phyloP scores from a whole-genome alignment of 2,888 invertebrate genomes.

The Lamproptera curius region DNA sequence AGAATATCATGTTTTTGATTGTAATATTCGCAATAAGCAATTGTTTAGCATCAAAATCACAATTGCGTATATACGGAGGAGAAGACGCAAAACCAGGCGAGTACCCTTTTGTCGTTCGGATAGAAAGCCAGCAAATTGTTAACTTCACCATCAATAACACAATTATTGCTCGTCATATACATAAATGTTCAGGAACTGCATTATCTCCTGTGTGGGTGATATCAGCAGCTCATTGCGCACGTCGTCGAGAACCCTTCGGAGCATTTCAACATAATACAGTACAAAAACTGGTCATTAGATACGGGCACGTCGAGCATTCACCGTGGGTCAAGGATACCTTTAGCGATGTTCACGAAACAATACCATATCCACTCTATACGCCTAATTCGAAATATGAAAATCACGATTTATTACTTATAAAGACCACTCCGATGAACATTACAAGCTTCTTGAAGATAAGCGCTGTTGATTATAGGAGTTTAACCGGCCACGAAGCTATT shows the following conservation, averaged over 20 bases:
- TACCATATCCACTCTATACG: constrained; percentile 1
- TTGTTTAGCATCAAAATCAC: not conserved
- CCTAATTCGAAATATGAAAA: not conserved
- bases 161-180: not conserved
- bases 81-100: not conserved
- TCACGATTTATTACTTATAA: not conserved
- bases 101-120: constrained; percentile 6
- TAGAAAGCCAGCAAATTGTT: not conserved
- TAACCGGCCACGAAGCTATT: constrained; percentile 7
- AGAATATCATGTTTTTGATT: too few species aligned
- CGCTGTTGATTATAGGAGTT: not conserved
- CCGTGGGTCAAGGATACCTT: constrained; percentile 4
- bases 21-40: too few species aligned
- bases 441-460: not conserved
- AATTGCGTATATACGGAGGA: constrained; percentile 7
- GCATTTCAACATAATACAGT: not conserved
- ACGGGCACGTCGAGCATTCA: not conserved
- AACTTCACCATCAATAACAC: constrained; percentile 1
- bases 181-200: constrained; percentile 7
- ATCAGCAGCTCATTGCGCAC: constrained; percentile 11
- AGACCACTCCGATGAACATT: not conserved
- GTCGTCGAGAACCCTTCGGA: not conserved
- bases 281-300: not conserved
- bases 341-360: not conserved
- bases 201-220: constrained; percentile 7